phyloP scores from a whole-genome alignment of 2,113 vertebrate species.

The Pachycephala philippinensis region DNA sequence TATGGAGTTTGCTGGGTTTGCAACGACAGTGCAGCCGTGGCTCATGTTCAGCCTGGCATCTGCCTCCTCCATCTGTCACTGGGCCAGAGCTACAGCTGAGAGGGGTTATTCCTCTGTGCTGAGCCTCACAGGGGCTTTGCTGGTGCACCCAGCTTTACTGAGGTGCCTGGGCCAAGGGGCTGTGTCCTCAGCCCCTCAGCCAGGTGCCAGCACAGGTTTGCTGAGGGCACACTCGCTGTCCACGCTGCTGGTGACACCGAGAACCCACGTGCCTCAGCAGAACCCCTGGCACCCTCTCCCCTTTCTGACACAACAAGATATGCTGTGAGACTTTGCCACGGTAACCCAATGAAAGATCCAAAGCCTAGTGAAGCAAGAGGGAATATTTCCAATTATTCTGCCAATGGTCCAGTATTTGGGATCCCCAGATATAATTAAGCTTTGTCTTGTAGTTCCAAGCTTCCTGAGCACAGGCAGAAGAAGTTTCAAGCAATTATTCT shows the following conservation, averaged over 20 bases:
- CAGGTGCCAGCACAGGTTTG: accelerated
- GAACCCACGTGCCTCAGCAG: accelerated
- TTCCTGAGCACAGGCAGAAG: not conserved
- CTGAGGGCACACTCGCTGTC: accelerated
- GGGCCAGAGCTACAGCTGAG: not conserved
- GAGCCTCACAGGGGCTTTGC: not conserved
- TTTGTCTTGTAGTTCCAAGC: not conserved
- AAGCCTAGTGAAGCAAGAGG: not conserved
- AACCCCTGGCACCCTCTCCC: not conserved
- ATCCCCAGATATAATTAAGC: not conserved
- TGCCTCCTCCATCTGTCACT: accelerated
- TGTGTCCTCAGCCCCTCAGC: not conserved
- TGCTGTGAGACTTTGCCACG: not conserved
- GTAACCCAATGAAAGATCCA: not conserved
- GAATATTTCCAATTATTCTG: not conserved
- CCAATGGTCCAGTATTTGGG: not conserved
- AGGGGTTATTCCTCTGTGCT: not conserved
- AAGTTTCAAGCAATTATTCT: conserved; percentile 10
- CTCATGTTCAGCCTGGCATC: not conserved
- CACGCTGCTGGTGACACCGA: not conserved
- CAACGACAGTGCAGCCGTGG: not conserved
- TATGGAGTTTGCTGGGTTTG: not conserved
- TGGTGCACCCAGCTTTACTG: not conserved
- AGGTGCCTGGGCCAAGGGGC: not conserved
- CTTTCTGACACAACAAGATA: not conserved